Conservation (phyloP, 2,888 invertebrate species). For the Abscondita cerata region DNA sequence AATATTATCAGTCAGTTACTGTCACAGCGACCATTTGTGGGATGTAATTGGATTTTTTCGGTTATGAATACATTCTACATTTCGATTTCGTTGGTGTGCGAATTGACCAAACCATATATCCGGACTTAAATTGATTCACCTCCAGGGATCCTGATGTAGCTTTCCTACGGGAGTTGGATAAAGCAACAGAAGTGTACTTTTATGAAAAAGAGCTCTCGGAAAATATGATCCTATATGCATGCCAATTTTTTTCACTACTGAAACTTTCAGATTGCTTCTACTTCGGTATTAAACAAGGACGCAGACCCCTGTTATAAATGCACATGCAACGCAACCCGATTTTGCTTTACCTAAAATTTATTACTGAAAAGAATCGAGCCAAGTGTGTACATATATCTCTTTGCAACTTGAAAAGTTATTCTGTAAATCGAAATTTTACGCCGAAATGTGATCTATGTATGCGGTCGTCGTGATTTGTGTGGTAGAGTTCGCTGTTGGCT, state of each 20-base stretch:
- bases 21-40: no score
- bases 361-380: constrained; percentile 24
- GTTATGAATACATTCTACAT: constrained; percentile 8
- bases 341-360: constrained; percentile 20
- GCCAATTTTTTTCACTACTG: constrained; percentile 10
- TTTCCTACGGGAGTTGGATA: constrained; percentile 18
- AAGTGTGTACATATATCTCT: constrained; percentile 41
- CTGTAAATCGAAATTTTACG: constrained; percentile 43
- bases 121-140: constrained; percentile 30
- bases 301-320: no score
- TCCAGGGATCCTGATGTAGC: constrained; percentile 16
- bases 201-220: constrained; percentile 28
- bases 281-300: not conserved
- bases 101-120: constrained; percentile 25
- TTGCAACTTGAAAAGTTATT: constrained; percentile 43
- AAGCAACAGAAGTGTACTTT: constrained; percentile 25
- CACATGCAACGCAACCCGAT: constrained; percentile 13
- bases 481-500: constrained; percentile 22
- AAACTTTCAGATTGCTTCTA: constrained; percentile 12
- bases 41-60: constrained; percentile 9
- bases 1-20: no score
- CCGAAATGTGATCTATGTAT: constrained; percentile 38
- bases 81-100: constrained; percentile 19
- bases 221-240: constrained; percentile 22
- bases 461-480: constrained; percentile 38